Base-by-base conservation (phyloP, 2,113 vertebrate genomes). In the Cercopithecus mona region DNA sequence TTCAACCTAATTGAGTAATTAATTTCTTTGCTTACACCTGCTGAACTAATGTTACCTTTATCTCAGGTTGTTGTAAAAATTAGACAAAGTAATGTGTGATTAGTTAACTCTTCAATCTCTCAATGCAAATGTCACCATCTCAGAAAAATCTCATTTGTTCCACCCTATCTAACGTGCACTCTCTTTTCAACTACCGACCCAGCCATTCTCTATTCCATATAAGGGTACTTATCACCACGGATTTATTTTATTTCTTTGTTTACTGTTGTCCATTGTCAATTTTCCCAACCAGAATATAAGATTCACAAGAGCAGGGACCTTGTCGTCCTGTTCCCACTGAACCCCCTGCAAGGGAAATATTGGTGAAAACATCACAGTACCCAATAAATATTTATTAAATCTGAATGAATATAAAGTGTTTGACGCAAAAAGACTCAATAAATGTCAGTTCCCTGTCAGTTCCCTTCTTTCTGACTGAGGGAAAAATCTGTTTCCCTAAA, bases 21-120 rank as follows among this genome's bases (percentile, higher is more conserved):
- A 25, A 70, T 92, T 78, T 93, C 12, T 93, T 93, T 75, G 22
- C 43, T 80, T 61, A 5, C 78, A 55, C 16, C 38, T 76, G 17
- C n/a, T 97, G 35, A 96, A 81, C 27, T 57, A 93, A 93, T 8
- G 2, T 45, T 80, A 52, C 20, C 25, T 83, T 86, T 82, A 18
- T 91, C 45, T 92, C 27, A 23, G 27, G 38, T 17, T 96, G 25
- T 12, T 93, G 70, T 68, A 30, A 84, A 90, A 96, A 88, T 94
- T 66, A 57, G 7, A 90, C 55, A 90, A 40, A 50, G 12, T 64
- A 59, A 91, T 78, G 25, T 59, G 16, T 57, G 11, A 8, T 76
- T 82, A 32, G 12, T n/a, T 90, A n/a, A 20, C 23, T n/a, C 61
- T 78, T 55, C 38, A 73, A 76, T 23, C 68, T 73, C 22, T 85